phyloP scores from a whole-genome alignment of 2,113 vertebrate species.

The Campylorhamphus procurvoides region DNA sequence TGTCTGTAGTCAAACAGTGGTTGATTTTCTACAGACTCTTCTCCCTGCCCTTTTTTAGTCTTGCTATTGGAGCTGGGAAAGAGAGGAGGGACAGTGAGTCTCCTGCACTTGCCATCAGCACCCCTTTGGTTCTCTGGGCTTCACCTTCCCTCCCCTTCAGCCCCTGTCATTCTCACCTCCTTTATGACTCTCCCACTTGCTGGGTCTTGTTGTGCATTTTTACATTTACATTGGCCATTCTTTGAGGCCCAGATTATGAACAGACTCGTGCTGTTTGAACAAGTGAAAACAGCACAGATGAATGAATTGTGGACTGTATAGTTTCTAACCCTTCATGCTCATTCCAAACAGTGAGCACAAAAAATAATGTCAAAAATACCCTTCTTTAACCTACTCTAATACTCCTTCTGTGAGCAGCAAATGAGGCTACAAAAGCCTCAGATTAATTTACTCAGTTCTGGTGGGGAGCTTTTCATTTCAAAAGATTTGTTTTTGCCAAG shows the following conservation, averaged over 20 bases:
- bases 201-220: constrained; percentile 43
- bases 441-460: constrained; percentile 29
- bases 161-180: neutral
- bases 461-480: neutral
- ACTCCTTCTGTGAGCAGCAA: neutral
- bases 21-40: neutral
- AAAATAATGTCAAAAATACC: neutral
- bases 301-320: neutral
- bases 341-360: neutral
- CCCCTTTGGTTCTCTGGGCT: neutral
- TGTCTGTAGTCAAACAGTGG: neutral
- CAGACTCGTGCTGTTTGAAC: constrained; percentile 31
- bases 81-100: neutral
- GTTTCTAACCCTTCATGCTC: neutral
- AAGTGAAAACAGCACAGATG: neutral
- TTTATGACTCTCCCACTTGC: constrained; percentile 28
- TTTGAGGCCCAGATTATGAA: constrained; percentile 20
- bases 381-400: neutral
- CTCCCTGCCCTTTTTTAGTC: neutral
- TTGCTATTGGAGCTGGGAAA: neutral
- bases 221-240: neutral
- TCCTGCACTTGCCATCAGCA: neutral
- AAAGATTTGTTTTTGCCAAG: neutral
- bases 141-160: neutral
- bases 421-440: neutral